Base-by-base conservation (phyloP, 2,797 vertebrate genomes). In the Numenius phaeopus region DNA sequence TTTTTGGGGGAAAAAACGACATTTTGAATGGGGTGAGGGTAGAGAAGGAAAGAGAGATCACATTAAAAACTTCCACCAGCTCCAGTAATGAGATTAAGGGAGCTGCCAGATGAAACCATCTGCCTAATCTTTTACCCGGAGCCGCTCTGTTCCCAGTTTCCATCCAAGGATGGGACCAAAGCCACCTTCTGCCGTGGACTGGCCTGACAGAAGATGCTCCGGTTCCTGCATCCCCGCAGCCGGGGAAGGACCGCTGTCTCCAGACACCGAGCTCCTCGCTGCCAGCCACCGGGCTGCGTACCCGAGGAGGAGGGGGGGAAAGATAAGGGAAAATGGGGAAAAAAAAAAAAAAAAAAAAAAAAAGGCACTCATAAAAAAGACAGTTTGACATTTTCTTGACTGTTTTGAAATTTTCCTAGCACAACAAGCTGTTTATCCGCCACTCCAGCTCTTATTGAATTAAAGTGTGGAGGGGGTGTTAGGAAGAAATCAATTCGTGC, bases 351-450 rank as follows among this genome's bases (percentile, higher is more conserved):
- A 3, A 0, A 11, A 22, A 88, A 66, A 50, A 37, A 77, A 95
- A 96, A 92, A 95, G 71, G 59, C 82, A 93, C 80, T 86, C 87
- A 87, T 92, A 86, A 94, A 94, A 88, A 97, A 98, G 89, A 87
- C 91, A 97, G 87, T 96, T 96, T 97, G 97, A 98, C 92, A 97
- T 98, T 98, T 98, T 97, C 96, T 98, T 96, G 94, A 97, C 94
- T 98, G 86, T 98, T 98, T 97, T 95, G 94, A 98, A 97, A 97
- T 96, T 98, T 98, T 98, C 96, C 96, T 94, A 96, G 94, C 97
- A 97, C 97, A 98, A 97, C 97, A 98, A 98, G 97, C 98, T 98
- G 92, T 98, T 98, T 97, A 98, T 98, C 95, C 97, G 95, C 89
- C 73, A 93, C 94, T 98, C 95, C 91, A 81, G 92, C 97, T 98